phyloP scores from a whole-genome alignment of 2,888 invertebrate species.

The Papilio elwesi region DNA sequence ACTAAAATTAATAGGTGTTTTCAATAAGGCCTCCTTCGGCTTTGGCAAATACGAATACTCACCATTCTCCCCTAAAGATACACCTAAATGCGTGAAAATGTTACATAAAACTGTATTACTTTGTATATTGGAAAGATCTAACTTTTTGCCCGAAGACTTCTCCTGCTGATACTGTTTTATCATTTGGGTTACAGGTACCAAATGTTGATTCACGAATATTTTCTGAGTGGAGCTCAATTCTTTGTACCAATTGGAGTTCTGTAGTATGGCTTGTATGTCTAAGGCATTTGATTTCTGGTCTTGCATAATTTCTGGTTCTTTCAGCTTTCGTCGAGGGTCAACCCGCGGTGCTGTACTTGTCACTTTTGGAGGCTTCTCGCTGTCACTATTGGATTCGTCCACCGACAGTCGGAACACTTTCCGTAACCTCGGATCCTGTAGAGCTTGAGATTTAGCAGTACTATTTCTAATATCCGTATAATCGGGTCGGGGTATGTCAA shows the following conservation, averaged over 20 bases:
- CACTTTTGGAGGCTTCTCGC: slow-evolving; percentile 72
- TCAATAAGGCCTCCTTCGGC: slow-evolving; percentile 76
- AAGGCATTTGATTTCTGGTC: slow-evolving; percentile 69
- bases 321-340: slow-evolving; percentile 79
- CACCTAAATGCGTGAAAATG: slow-evolving; percentile 86
- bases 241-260: slow-evolving; percentile 88
- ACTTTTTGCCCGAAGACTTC: slow-evolving; percentile 78
- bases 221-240: slow-evolving; percentile 89
- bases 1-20: slow-evolving; percentile 73
- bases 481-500: slow-evolving; percentile 89
- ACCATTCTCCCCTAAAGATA: slow-evolving; percentile 84
- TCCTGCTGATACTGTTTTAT: slow-evolving; percentile 86
- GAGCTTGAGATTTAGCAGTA: slow-evolving; percentile 88
- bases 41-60: slow-evolving; percentile 80
- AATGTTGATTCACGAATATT: slow-evolving; percentile 88
- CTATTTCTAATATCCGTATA: slow-evolving; percentile 89
- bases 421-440: slow-evolving; percentile 89
- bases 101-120: slow-evolving; percentile 81
- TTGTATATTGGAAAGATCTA: slow-evolving; percentile 81
- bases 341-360: slow-evolving; percentile 70
- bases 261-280: slow-evolving; percentile 86
- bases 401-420: slow-evolving; percentile 89
- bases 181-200: slow-evolving; percentile 85
- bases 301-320: slow-evolving; percentile 63
- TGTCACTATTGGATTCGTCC: slow-evolving; percentile 86